Evolutionary conservation across 2,797 vertebrate genomes (phyloP), one percentile per base, ranked within the genome.

Genomic region (Tenualosa thibaudeaui): DNA sequence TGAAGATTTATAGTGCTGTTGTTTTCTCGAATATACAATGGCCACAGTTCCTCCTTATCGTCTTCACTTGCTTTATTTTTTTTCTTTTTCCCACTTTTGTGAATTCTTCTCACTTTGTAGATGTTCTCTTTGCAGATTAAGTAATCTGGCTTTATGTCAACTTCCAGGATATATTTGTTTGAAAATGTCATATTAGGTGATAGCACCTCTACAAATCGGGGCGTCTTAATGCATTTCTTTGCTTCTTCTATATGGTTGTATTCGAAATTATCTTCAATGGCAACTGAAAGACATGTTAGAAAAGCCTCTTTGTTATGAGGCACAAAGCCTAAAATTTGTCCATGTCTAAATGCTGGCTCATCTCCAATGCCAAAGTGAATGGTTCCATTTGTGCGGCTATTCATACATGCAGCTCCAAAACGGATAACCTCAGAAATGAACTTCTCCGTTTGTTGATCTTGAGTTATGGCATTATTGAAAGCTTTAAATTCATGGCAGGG

Each of bases 401-500:
- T 95, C 93, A 95, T 94, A 60, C 94, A 95, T 81, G 93, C 94
- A 87, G 93, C 89, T 82, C 90, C 91, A 89, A 94, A 94, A 84
- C 89, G 82, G 83, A 94, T 88, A 0, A 92, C 90, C 40, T 94
- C 93, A 56, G 0, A 0, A 0, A 40, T 92, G 58, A 93, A 95
- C 83, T 93, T 95, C 2, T 0, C 12, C 65, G 93, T 85, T 87
- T 90, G 88, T 0, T 50, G 37, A n/a, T 92, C 89, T 1, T 85
- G 22, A 3, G 89, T 3, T 81, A 46, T 46, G 43, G 81, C 37
- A 22, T 81, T 89, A n/a, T 91, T 86, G 50, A 6, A 94, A 22
- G 31, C 92, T 92, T 95, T 95, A 49, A 89, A 95, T 86, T 95
- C 94, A 0, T 95, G 94, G 26, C 93, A 95, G 5, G 93, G 94